Evolutionary conservation across 2,888 invertebrate genomes (phyloP).

Genomic region (Xestia ashworthii): DNA sequence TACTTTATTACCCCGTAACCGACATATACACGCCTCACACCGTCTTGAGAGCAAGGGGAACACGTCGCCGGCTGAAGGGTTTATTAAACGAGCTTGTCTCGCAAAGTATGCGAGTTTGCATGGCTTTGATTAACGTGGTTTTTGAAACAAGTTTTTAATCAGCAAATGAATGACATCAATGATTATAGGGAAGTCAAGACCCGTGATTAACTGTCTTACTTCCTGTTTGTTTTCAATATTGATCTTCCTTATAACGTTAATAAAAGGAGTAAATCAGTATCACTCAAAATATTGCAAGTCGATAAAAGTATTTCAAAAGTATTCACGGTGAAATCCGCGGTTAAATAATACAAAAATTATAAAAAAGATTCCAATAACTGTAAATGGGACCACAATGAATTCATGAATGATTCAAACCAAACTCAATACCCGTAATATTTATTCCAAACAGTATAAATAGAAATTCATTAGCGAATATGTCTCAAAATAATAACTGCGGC

Average conservation of each 20-base stretch:
- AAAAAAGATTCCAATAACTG: slow-evolving; percentile 37
- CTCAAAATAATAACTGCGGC: slow-evolving; percentile 51
- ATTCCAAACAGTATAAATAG: slow-evolving; percentile 56
- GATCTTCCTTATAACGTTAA: background rate
- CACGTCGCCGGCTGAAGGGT: slow-evolving; percentile 26
- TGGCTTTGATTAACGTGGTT: background rate
- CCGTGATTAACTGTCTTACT: background rate
- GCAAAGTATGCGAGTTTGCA: background rate
- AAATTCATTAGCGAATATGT: slow-evolving; percentile 65
- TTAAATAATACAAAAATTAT: slow-evolving; percentile 13
- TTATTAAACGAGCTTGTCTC: slow-evolving; percentile 36
- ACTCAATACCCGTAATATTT: slow-evolving; percentile 45
- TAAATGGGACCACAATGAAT: slow-evolving; percentile 17
- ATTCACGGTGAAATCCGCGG: background rate
- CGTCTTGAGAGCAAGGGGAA: slow-evolving; percentile 29
- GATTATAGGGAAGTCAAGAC: background rate
- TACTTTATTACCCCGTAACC: slow-evolving; percentile 47
- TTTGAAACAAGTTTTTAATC: slow-evolving; percentile 13
- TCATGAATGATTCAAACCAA: slow-evolving; percentile 57
- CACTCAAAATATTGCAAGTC: background rate
- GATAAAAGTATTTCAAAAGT: background rate
- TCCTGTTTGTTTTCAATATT: background rate
- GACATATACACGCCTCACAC: slow-evolving; percentile 22
- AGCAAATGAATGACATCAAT: background rate
- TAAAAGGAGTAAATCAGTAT: background rate